Percentiles rank a stretch among this genome's conserved stretches.
phyloP scores from a whole-genome alignment of 2,888 invertebrate species.

The Gandaritis pyraliata region DNA sequence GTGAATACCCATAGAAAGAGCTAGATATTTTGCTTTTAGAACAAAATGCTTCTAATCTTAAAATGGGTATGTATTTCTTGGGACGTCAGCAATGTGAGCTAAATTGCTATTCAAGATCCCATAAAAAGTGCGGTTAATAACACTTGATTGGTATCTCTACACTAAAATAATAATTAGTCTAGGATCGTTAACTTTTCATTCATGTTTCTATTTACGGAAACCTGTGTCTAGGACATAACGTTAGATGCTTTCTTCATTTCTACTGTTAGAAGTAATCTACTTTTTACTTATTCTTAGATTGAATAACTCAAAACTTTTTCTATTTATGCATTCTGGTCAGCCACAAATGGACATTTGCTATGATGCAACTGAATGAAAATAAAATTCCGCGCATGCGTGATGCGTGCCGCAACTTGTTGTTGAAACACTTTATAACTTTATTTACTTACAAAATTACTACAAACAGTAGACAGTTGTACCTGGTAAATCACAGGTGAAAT shows the following conservation, averaged over 20 bases:
- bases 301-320: slow-evolving; percentile 1
- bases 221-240: no score
- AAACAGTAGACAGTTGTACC: neutral
- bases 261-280: no score
- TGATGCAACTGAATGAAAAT: slow-evolving; percentile 23
- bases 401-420: slow-evolving; percentile 17
- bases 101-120: no score
- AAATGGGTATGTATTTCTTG: slow-evolving; percentile 2
- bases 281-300: no score
- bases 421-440: slow-evolving; percentile 5
- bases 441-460: slow-evolving; percentile 18
- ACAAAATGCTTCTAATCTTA: slow-evolving; percentile 14
- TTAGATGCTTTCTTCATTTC: no score
- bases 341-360: slow-evolving; percentile 1
- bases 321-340: slow-evolving; percentile 8
- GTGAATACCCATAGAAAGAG: slow-evolving; percentile 7
- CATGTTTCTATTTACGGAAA: no score
- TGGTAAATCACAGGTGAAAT: no score
- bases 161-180: no score
- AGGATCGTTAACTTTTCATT: no score
- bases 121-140: neutral
- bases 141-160: neutral
- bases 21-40: slow-evolving; percentile 13
- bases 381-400: slow-evolving; percentile 11
- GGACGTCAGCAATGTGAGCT: neutral